Percentiles rank a stretch among this genome's conserved stretches.
phyloP scores from a whole-genome alignment of 2,113 vertebrate genomes.

The Daphoenositta chrysoptera region DNA sequence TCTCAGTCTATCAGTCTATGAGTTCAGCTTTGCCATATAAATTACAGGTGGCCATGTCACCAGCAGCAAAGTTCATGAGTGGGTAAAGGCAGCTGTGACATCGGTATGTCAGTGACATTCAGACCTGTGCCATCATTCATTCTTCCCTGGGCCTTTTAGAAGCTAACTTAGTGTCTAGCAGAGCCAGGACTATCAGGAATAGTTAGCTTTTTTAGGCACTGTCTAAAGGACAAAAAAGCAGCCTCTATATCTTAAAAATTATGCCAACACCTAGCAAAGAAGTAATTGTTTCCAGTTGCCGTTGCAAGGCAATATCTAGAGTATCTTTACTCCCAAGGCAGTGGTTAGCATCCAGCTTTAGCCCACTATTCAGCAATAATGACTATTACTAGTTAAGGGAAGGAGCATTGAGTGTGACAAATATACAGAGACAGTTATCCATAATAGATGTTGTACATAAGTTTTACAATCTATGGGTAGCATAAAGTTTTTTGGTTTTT shows the following conservation, averaged over 20 bases:
- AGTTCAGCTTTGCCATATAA: neutral
- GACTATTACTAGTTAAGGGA: neutral
- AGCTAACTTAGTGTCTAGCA: neutral
- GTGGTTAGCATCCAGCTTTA: neutral
- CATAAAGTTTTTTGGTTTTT: neutral
- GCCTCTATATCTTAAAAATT: neutral
- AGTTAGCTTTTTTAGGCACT: neutral
- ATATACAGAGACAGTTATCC: neutral
- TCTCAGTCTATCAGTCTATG: no score
- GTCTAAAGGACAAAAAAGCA: neutral
- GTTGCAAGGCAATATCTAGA: neutral
- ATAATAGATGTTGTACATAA: neutral
- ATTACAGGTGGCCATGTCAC: neutral
- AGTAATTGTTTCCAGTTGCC: neutral
- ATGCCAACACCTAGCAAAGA: neutral
- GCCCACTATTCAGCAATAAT: neutral
- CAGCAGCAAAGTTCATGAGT: neutral
- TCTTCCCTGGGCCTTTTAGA: neutral
- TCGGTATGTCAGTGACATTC: neutral
- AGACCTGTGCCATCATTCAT: neutral
- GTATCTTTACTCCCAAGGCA: neutral
- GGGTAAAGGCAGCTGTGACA: neutral
- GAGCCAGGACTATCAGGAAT: neutral
- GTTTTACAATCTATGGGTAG: neutral
- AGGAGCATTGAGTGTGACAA: neutral